A percentile compares a stretch with the other conserved stretches of the same genome.
Evolutionary conservation across 2,888 invertebrate species (phyloP).

Genomic region (Diabrotica balteata): DNA sequence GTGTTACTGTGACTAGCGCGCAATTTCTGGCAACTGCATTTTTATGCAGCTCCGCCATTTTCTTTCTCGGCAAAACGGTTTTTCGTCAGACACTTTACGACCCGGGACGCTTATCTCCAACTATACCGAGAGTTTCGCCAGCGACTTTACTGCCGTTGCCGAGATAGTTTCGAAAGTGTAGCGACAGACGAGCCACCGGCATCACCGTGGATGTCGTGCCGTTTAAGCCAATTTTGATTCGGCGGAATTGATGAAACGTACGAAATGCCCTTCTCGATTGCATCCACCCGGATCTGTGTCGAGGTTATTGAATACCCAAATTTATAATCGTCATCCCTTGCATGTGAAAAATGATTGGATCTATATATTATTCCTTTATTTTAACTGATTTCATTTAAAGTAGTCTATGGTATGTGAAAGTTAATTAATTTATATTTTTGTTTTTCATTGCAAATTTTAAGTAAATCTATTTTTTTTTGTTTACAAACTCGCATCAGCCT

Average conservation of each 20-base stretch:
- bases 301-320: conserved; percentile 25
- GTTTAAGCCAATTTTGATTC: conserved; percentile 30
- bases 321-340: conserved; percentile 4
- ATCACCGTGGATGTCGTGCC: conserved; percentile 6
- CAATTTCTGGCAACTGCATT: conserved; percentile 37
- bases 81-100: conserved; percentile 37
- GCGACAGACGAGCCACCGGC: conserved; percentile 19
- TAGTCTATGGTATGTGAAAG: too few relatives aligned
- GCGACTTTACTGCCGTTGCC: conserved; percentile 33
- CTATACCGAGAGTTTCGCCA: conserved; percentile 29
- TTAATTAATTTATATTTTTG: too few relatives aligned
- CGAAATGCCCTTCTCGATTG: conserved; percentile 23
- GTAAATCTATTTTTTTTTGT: too few relatives aligned
- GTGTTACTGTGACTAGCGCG: conserved; percentile 28
- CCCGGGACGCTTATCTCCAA: conserved; percentile 34
- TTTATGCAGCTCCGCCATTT: conserved; percentile 34
- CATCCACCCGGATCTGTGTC: conserved; percentile 16
- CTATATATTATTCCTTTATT: too few relatives aligned
- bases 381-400: too few relatives aligned
- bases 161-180: conserved; percentile 30
- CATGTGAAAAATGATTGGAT: too few relatives aligned
- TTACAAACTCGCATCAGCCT: too few relatives aligned
- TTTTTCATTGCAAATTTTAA: too few relatives aligned
- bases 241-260: conserved; percentile 28
- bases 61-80: conserved; percentile 23